Evolutionary conservation across 2,888 invertebrate species (phyloP), one percentile per base, ranked within the genome.

Genomic region (Epinotia demarniana): DNA sequence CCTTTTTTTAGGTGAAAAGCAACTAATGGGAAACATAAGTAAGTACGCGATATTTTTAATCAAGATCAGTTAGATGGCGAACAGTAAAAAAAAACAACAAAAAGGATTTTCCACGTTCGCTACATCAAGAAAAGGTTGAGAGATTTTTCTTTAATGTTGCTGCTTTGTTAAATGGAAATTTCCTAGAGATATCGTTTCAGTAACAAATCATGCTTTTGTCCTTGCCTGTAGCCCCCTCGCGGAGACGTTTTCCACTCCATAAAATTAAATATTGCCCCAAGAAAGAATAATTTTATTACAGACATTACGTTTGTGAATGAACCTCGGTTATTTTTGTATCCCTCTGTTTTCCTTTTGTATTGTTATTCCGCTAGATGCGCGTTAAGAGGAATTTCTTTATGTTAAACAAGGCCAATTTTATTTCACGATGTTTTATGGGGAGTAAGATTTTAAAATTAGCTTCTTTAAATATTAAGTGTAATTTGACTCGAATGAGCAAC

Each of bases 181-280:
- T 86, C 83, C 83, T 82, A 82, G 81, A 76, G 78, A 83, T 87
- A 88, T 86, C 85, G 81, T 84, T 83, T 78, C 82, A 77, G 88
- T 86, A 87, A 92, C 91, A 92, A 92, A 91, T 91, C 91, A 91
- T 91, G 81, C 85, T 85, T 89, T 91, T 91, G 91, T 91, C 89
- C 85, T 84, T 84, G 79, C 85, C 83, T 84, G 79, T 79, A 79
- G 81, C 79, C 76, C 80, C 87, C 87, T 88, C 85, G 83, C 82
- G 71, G 77, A 79, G 78, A 82, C 81, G 83, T 89, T 90, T 92
- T 92, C 92, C 92, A 89, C 89, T 85, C 90, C 90, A 92, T 92
- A 90, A 92, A 92, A 91, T 91, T 91, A 90, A 90, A 90, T 90
- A 89, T 90, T 87, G 85, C 85, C 81, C 82, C 79, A 81, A 85